phyloP scores from a whole-genome alignment of 2,888 invertebrate genomes.

The Hypolimnas misippus region DNA sequence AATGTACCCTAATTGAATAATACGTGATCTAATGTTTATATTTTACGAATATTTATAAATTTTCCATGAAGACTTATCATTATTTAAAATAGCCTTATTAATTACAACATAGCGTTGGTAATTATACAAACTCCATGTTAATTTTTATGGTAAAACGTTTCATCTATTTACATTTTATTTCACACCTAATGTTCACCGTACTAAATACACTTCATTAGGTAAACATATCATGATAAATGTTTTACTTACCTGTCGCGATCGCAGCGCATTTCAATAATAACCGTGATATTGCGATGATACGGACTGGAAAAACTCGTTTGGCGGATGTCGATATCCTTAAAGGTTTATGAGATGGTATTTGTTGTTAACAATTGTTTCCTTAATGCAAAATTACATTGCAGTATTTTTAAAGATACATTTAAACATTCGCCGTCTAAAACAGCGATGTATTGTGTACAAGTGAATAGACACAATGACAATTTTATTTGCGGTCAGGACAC shows the following conservation, averaged over 20 bases:
- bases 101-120: too few relatives aligned
- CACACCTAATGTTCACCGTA: conserved; percentile 30
- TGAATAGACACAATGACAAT: conserved; percentile 26
- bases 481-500: conserved; percentile 55
- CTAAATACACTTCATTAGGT: conserved; percentile 50
- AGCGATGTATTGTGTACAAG: conserved; percentile 52
- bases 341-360: conserved; percentile 60
- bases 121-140: conserved; percentile 1
- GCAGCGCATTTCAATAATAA: conserved; percentile 81
- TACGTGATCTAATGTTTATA: too few relatives aligned
- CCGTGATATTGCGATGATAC: conserved; percentile 84
- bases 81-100: too few relatives aligned
- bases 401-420: background rate
- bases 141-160: conserved; percentile 16
- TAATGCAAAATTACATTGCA: conserved; percentile 50
- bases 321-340: conserved; percentile 82
- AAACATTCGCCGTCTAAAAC: conserved; percentile 8
- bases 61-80: too few relatives aligned
- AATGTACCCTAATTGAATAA: background rate
- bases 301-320: conserved; percentile 83
- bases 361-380: conserved; percentile 43
- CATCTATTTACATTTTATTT: conserved; percentile 29
- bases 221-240: conserved; percentile 80
- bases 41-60: too few relatives aligned
- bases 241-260: conserved; percentile 81